Percentiles rank a stretch among this genome's conserved stretches.
Conservation (phyloP, 2,113 vertebrate genomes). For the Nycticorax nycticorax region DNA sequence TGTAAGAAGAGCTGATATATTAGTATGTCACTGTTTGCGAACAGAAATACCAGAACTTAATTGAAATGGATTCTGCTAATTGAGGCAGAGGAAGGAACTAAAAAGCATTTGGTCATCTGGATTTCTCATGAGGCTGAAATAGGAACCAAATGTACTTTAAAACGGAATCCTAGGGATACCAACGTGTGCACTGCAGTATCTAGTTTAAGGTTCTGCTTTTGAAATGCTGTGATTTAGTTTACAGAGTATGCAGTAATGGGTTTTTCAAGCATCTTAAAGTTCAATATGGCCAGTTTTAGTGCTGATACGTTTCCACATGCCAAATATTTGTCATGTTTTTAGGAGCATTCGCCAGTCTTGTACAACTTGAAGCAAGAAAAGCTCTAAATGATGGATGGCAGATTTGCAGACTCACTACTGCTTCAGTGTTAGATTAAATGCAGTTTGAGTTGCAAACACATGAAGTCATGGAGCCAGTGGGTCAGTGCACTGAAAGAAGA, state of each 20-base stretch:
- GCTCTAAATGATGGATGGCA: constrained; percentile 28
- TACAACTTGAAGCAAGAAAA: not conserved
- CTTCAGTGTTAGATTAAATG: not conserved
- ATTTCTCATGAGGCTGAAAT: constrained; percentile 38
- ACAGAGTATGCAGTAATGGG: not conserved
- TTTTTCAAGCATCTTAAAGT: not conserved
- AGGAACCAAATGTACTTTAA: constrained; percentile 12
- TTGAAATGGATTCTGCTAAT: constrained; percentile 23
- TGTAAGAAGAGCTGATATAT: not conserved
- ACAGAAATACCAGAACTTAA: not conserved
- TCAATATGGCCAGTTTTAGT: not conserved
- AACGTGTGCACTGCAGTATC: not conserved
- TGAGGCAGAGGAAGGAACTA: constrained; percentile 33
- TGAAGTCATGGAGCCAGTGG: constrained; percentile 66
- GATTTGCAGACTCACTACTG: constrained; percentile 35
- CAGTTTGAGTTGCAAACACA: constrained; percentile 42
- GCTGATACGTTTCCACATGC: not conserved
- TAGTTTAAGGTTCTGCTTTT: not conserved
- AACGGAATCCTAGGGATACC: not conserved
- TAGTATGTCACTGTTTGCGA: not conserved
- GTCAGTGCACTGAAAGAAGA: constrained; percentile 43
- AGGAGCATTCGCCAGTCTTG: not conserved
- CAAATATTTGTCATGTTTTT: constrained; percentile 46
- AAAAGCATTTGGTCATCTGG: constrained; percentile 14
- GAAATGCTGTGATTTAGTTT: constrained; percentile 2